Base-by-base conservation (phyloP, 2,888 invertebrate genomes). In the Vanessa cardui region DNA sequence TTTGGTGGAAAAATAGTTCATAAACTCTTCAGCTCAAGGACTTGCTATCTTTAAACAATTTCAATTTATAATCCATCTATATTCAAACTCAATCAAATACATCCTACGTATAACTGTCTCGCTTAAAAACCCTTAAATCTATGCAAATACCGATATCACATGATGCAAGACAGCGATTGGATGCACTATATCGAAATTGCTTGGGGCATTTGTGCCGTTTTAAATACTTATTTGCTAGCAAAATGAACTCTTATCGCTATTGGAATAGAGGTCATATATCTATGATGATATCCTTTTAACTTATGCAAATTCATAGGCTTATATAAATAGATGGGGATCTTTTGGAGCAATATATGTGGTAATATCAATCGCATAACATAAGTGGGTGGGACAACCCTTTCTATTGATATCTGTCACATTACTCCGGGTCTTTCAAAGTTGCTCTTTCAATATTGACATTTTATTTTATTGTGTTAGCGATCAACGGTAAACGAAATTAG, bases 361-460 rank as follows among this genome's bases (percentile, higher is more conserved):
- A 84, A 87, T 88, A 89, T 87, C 87, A 84, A 86, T 87, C 82
- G 82, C 76, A 80, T 78, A 83, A 81, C 85, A 84, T 86, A 88
- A 87, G 85, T 83, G 83, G 80, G 74, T 64, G 75, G 75, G 73
- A 72, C 81, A 85, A 85, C 85, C 87, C 85, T 87, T 83, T 75
- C 80, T 82, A 85, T 86, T 83, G 82, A 82, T 85, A 80, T 82
- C 81, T 82, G 83, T 83, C 84, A 84, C 79, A 83, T 82, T 81
- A 64, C 62, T 16, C 31, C 52, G 52, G 52, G 26, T 31, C 52
- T 39, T 39, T 54, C 7, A 6, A 15, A 16, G 31, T n/a, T 26
- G 31, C 16, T 16, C 52, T 54, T 31, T 54, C 52, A 54, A 54
- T 54, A 54, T 54, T 54, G 52, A 54, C 52, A 54, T 31, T 54